These are phyloP conservation scores for Lepus americanus DNA, from an alignment of 2,113 vertebrate species.

Conservation along the genomic window DNA sequence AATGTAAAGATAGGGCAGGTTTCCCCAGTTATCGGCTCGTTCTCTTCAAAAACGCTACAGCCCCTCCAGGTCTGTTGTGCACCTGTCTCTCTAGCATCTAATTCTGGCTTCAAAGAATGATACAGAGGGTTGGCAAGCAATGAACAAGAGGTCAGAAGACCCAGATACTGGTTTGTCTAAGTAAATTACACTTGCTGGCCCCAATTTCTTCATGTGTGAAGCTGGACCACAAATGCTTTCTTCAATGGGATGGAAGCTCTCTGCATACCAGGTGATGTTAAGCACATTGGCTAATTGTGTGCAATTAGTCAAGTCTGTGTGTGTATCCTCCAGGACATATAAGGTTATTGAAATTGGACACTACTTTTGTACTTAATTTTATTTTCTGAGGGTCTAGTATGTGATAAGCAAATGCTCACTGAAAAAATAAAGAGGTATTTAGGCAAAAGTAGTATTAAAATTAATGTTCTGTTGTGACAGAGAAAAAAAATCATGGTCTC, in stretches of 20 bases:
- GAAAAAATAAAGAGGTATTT: background rate
- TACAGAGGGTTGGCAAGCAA: background rate
- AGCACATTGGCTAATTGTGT: no score
- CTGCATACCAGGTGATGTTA: background rate
- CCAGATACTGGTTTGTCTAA: fast-evolving
- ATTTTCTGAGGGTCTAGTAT: background rate
- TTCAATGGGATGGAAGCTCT: background rate
- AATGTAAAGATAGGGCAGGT: background rate
- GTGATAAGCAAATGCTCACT: no score
- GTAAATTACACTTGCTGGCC: no score
- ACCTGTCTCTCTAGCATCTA: fast-evolving
- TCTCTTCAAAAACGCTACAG: fast-evolving
- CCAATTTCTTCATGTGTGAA: background rate
- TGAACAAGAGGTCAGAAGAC: background rate
- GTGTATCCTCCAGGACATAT: background rate
- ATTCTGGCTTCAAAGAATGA: background rate
- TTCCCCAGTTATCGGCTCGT: fast-evolving
- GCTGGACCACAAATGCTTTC: no score
- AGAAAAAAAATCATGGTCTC: background rate
- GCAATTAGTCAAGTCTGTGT: no score
- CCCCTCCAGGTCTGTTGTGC: no score
- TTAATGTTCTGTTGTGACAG: background rate
- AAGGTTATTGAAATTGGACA: background rate
- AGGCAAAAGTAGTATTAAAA: background rate
- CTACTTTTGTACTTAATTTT: background rate